Evolutionary conservation across 2,797 vertebrate genomes (phyloP).

Genomic region (Catharus ustulatus): DNA sequence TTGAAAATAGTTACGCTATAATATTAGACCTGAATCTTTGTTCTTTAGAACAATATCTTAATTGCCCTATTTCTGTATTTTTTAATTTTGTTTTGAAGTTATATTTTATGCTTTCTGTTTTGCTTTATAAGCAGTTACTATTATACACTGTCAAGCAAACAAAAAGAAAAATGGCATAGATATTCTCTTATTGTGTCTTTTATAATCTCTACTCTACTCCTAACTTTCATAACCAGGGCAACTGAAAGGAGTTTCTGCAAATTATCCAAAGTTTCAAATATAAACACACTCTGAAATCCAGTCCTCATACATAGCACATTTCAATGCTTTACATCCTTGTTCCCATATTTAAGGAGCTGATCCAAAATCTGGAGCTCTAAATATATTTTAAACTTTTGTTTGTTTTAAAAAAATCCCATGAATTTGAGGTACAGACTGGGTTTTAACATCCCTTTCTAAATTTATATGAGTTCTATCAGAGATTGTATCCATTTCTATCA

Average conservation of each 20-base stretch:
- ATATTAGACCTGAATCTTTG: background rate
- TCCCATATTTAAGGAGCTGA: background rate
- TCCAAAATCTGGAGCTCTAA: background rate
- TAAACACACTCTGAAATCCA: background rate
- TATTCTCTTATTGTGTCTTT: background rate
- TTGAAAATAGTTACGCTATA: background rate
- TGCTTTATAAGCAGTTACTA: background rate
- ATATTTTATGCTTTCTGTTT: background rate
- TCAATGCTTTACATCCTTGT: background rate
- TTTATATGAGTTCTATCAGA: background rate
- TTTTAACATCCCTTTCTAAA: background rate
- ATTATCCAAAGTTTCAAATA: background rate
- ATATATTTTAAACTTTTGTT: background rate
- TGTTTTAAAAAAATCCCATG: background rate
- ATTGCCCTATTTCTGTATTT: background rate
- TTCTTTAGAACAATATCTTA: background rate
- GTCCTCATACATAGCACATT: background rate
- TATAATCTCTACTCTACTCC: background rate
- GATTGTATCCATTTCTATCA: no score
- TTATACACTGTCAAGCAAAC: background rate
- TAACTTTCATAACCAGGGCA: background rate
- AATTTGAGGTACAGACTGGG: background rate
- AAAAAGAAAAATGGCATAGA: background rate
- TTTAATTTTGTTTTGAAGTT: background rate
- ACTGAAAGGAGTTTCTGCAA: background rate